Percentiles rank a stretch among this genome's conserved stretches.
These are phyloP conservation scores for Alloplasta piceator DNA, from an alignment of 2,888 invertebrate genomes.

Conservation along the genomic window DNA sequence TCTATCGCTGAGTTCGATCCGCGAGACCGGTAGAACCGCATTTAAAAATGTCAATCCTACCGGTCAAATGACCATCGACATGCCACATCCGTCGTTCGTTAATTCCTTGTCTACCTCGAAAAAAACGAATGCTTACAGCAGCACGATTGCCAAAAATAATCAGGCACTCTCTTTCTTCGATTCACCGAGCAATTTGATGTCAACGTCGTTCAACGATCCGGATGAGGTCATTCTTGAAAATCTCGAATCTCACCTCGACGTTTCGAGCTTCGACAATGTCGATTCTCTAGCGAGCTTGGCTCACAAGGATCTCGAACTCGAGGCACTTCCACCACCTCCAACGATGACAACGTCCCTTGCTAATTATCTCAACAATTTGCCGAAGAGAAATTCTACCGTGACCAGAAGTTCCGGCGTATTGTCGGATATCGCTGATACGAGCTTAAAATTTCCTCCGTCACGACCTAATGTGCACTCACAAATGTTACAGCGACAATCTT, in stretches of 20 bases:
- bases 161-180: conserved; percentile 68
- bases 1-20: conserved; percentile 46
- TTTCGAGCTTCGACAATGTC: conserved; percentile 56
- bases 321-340: conserved; percentile 76
- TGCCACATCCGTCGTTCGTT: conserved; percentile 50
- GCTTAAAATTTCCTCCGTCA: conserved; percentile 70
- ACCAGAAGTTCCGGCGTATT: conserved; percentile 76
- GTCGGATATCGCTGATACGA: conserved; percentile 74
- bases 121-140: conserved; percentile 32
- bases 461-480: conserved; percentile 65
- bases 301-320: conserved; percentile 69
- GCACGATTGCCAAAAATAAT: conserved; percentile 28
- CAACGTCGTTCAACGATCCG: conserved; percentile 73
- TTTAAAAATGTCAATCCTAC: conserved; percentile 51
- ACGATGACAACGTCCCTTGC: conserved; percentile 78
- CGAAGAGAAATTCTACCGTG: conserved; percentile 76
- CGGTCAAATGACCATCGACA: conserved; percentile 36
- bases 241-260: conserved; percentile 57
- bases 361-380: conserved; percentile 79
- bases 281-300: background rate
- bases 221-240: conserved; percentile 47
- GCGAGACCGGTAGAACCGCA: conserved; percentile 45
- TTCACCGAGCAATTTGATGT: conserved; percentile 74
- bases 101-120: conserved; percentile 39
- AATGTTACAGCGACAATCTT: conserved; percentile 77